Percentiles rank a stretch among this genome's conserved stretches.
Conservation (phyloP, 2,797 vertebrate genomes). For the Enteromius viviparus region DNA sequence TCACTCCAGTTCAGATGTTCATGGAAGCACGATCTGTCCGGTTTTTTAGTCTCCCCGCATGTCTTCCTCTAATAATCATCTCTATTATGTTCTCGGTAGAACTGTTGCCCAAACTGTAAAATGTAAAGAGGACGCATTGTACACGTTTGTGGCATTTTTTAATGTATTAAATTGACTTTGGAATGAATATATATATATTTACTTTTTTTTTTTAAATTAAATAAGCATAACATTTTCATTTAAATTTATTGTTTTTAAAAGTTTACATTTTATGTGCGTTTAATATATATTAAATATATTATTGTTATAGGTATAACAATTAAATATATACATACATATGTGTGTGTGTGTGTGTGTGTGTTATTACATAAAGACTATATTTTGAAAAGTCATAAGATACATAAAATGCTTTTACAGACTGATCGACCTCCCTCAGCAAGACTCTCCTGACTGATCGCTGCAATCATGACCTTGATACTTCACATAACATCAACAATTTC, state of each 20-base stretch:
- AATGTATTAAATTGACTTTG: background rate
- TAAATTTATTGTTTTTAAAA: too few species aligned
- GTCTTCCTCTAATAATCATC: background rate
- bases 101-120: too few species aligned
- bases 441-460: conserved; percentile 8
- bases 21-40: conserved; percentile 32
- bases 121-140: background rate
- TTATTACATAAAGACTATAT: background rate
- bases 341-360: too few species aligned
- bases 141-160: background rate
- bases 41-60: conserved; percentile 20
- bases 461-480: conserved; percentile 31
- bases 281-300: too few species aligned
- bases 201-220: too few species aligned
- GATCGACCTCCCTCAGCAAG: background rate
- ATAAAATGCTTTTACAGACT: too few species aligned
- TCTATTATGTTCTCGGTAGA: background rate
- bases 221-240: too few species aligned
- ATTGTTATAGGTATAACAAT: too few species aligned
- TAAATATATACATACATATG: too few species aligned
- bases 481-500: conserved; percentile 23
- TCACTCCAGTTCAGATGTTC: conserved; percentile 50
- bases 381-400: too few species aligned
- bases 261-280: too few species aligned
- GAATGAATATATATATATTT: background rate